Percentiles rank a stretch among this genome's conserved stretches.
phyloP scores from a whole-genome alignment of 1,140 invertebrate genomes.

The Micrasema longulum region DNA sequence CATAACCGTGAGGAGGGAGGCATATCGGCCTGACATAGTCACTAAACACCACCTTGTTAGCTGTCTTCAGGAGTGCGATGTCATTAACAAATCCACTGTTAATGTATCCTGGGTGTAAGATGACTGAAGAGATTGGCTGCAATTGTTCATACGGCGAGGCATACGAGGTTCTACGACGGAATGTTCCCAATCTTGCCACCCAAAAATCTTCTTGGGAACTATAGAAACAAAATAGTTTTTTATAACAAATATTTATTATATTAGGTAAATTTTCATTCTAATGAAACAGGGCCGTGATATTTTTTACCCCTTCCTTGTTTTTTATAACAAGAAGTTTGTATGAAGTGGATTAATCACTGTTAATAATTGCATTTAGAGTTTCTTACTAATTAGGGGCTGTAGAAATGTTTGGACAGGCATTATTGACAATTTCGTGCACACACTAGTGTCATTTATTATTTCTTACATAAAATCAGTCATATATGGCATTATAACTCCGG shows the following conservation, averaged over 20 bases:
- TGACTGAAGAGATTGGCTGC: slow-evolving; percentile 71
- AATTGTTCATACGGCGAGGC: slow-evolving; percentile 82
- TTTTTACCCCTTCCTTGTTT: too few species aligned
- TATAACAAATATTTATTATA: slow-evolving; percentile 8
- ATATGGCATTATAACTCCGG: too few species aligned
- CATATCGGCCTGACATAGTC: slow-evolving; percentile 83
- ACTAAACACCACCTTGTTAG: slow-evolving; percentile 74
- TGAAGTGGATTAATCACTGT: too few species aligned
- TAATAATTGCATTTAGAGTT: too few species aligned
- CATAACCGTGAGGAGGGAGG: slow-evolving; percentile 68
- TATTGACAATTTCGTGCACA: too few species aligned
- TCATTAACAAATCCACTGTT: slow-evolving; percentile 85
- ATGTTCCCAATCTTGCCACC: slow-evolving; percentile 81
- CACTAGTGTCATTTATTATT: too few species aligned
- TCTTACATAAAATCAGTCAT: too few species aligned
- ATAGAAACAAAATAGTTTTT: slow-evolving; percentile 44
- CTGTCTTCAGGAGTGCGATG: slow-evolving; percentile 78
- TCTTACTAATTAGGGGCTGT: too few species aligned
- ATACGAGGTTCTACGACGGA: slow-evolving; percentile 77
- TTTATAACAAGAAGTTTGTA: too few species aligned
- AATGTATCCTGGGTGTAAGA: slow-evolving; percentile 81
- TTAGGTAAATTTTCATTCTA: too few species aligned
- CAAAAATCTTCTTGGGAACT: slow-evolving; percentile 82
- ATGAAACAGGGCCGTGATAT: too few species aligned
- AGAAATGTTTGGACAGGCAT: too few species aligned